Evolutionary conservation across 2,888 invertebrate genomes (phyloP), one percentile per base, ranked within the genome.

Genomic region (Amblyjoppa fuscipennis): DNA sequence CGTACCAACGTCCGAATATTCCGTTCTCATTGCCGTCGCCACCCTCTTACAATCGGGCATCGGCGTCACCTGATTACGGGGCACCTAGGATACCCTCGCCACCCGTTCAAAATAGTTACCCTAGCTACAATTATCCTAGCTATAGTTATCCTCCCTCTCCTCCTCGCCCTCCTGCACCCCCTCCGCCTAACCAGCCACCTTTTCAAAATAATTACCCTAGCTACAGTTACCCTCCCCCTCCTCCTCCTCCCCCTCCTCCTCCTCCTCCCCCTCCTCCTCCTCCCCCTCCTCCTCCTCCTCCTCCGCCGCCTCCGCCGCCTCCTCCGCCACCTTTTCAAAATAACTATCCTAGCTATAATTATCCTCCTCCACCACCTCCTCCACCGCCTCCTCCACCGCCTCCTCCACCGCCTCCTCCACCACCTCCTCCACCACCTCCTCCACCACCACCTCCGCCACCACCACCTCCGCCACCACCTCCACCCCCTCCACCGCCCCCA

Each of bases 1-100:
- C 85, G 20, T 92, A 92, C 88, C 88, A 92, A 11, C 84, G 85
- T 71, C 92, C 92, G 5, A 83, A 84, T 49, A 82, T 92, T 73
- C 83, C 90, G 25, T 92, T 92, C 81, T 76, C 85, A 1, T 83
- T 92, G 56, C 91, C 91, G 41, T 78, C 89, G 16, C 87, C 78
- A n/a, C 70, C 68, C 25, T 69, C 84, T n/a, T 75, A 66, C 64
- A 84, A 81, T 84, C 53, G 80, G 45, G 38, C 59, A 51, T 49
- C 25, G 41, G 53, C 87, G 28, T 51, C 83, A 71, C 80, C 85
- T 66, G 82, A 56, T 16, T 84, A 88, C 73, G 86, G 81, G 4
- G 49, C 87, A 34, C 75, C 83, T 11, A 45, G 59, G 56, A 20
- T 64, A 51, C 71, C 76, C 61, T 69, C 81, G 20, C 78, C 80